phyloP scores from a whole-genome alignment of 2,888 invertebrate species.

The Ophion costatus region DNA sequence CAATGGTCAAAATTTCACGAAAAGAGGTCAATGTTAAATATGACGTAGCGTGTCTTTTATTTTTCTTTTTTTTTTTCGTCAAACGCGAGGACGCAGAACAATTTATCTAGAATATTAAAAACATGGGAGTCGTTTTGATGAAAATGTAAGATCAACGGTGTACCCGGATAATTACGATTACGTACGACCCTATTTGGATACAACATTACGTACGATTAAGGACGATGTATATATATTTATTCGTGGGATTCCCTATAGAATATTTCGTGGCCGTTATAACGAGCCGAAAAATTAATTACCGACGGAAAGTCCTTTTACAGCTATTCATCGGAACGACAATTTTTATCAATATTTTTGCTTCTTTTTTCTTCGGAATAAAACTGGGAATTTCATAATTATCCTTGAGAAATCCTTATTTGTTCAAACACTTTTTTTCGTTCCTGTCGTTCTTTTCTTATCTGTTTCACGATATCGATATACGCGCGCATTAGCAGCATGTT shows the following conservation, averaged over 20 bases:
- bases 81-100: slow-evolving; percentile 25
- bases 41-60: neutral
- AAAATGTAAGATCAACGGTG: slow-evolving; percentile 53
- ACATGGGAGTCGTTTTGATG: neutral
- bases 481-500: slow-evolving; percentile 55
- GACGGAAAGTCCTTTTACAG: slow-evolving; percentile 39
- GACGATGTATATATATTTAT: slow-evolving; percentile 42
- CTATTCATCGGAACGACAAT: slow-evolving; percentile 51
- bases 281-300: slow-evolving; percentile 31
- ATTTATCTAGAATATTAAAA: slow-evolving; percentile 21
- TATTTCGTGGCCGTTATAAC: slow-evolving; percentile 32
- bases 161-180: slow-evolving; percentile 59
- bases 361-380: slow-evolving; percentile 32
- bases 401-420: slow-evolving; percentile 29
- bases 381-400: slow-evolving; percentile 44
- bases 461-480: slow-evolving; percentile 53
- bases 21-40: slow-evolving; percentile 48
- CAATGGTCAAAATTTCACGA: slow-evolving; percentile 62
- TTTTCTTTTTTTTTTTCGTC: slow-evolving; percentile 28
- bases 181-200: slow-evolving; percentile 42
- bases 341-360: slow-evolving; percentile 25
- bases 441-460: slow-evolving; percentile 22
- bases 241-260: slow-evolving; percentile 50
- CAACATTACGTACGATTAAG: slow-evolving; percentile 49
- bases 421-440: slow-evolving; percentile 37